Evolutionary conservation across 2,888 invertebrate species (phyloP), one percentile per base, ranked within the genome.

Genomic region (Callyntrura sp.): DNA sequence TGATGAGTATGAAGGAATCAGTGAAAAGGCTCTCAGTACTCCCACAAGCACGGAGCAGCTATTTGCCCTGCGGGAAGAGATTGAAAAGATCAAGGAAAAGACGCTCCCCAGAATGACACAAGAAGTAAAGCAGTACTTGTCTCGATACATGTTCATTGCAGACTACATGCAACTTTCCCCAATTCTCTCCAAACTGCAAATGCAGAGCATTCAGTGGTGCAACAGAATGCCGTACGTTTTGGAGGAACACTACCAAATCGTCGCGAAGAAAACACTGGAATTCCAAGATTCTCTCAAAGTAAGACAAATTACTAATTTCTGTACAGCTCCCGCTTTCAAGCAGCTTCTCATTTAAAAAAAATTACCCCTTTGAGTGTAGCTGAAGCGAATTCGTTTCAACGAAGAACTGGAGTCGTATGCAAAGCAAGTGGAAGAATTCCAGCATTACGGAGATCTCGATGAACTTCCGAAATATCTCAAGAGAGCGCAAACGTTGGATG

Each of bases 201-300:
- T 97, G 92, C 97, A 97, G 93, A 97, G 98, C 0, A 98, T 98
- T 94, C 97, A 97, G 94, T 98, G 98, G 98, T 97, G 98, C 94
- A 95, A 97, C 35, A 96, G 97, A 78, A 96, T 99, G 96, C 96
- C 97, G 0, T 96, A 96, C 65, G 96, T 98, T 4, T 96, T 99
- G 92, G 97, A 98, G 90, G 97, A 98, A 93, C 97, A 98, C 94
- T 96, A 97, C 93, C 95, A 96, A 60, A 97, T 98, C 91, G 96
- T 98, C 48, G 97, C 96, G 12, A 96, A 96, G 90, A 98, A 98
- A 95, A 96, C 96, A 57, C 95, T 96, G 5, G 98, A 99, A 94
- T 99, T 98, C 94, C 98, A 99, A 95, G 97, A 97, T 70, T 95
- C 96, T 4, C 95, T 99, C 4, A 96, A 96, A 94, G 96, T 95